Evolutionary conservation across 2,888 invertebrate species (phyloP).

Genomic region (Synergus umbraculus): DNA sequence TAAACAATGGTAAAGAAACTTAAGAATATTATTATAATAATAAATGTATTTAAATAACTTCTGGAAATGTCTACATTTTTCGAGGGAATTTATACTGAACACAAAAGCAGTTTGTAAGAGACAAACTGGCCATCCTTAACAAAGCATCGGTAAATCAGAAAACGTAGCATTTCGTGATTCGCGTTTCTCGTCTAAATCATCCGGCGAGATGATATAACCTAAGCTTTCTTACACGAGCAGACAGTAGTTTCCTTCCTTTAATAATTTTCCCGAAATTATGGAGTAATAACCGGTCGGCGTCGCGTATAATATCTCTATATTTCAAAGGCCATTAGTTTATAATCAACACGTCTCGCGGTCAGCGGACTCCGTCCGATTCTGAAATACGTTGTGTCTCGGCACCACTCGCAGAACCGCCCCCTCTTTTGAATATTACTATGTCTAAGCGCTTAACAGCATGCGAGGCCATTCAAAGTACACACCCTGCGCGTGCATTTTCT

Average conservation of each 20-base stretch:
- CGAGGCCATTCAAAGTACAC: slow-evolving; percentile 58
- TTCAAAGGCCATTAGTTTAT: slow-evolving; percentile 75
- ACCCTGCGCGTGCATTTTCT: slow-evolving; percentile 54
- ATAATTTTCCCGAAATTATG: slow-evolving; percentile 73
- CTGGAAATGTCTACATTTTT: neutral
- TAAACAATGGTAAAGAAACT: too few species aligned
- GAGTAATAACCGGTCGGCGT: slow-evolving; percentile 67
- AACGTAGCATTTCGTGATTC: slow-evolving; percentile 48
- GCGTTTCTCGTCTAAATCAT: slow-evolving; percentile 64
- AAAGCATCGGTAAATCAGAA: slow-evolving; percentile 12
- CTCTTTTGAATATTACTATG: slow-evolving; percentile 76
- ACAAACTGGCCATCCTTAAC: neutral
- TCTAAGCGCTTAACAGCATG: slow-evolving; percentile 74
- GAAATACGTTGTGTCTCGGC: slow-evolving; percentile 63
- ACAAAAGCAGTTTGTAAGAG: neutral
- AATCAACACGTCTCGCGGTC: slow-evolving; percentile 73
- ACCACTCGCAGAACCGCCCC: slow-evolving; percentile 69
- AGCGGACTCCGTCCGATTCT: slow-evolving; percentile 63
- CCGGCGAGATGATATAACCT: slow-evolving; percentile 68
- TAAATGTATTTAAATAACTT: neutral
- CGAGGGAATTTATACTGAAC: neutral
- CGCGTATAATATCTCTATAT: slow-evolving; percentile 77
- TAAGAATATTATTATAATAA: too few species aligned
- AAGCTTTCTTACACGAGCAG: slow-evolving; percentile 74
- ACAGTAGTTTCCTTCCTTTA: slow-evolving; percentile 73